A percentile compares a stretch with the other conserved stretches of the same genome.
Evolutionary conservation across 2,113 vertebrate species (phyloP).

Genomic region (Megaleporinus macrocephalus): DNA sequence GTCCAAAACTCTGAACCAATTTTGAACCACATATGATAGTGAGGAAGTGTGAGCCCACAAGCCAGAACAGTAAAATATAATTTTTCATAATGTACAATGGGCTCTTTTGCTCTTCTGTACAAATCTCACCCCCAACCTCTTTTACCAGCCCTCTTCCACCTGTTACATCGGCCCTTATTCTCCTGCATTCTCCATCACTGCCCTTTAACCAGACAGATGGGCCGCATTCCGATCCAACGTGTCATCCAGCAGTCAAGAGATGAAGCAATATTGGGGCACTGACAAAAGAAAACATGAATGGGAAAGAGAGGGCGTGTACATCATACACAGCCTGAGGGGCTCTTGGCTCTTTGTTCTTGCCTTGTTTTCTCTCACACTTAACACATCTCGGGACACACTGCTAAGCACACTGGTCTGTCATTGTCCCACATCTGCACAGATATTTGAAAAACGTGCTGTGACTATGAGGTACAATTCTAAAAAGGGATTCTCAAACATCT

Average conservation of each 20-base stretch:
- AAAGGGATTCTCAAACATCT: not conserved
- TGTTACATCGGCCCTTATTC: slow-evolving; percentile 16
- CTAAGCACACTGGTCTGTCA: not conserved
- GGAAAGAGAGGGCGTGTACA: slow-evolving; percentile 21
- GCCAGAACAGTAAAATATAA: not conserved
- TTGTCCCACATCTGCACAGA: slow-evolving; percentile 22
- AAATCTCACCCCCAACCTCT: not conserved
- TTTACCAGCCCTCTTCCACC: slow-evolving; percentile 20
- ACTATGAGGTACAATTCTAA: too few relatives aligned
- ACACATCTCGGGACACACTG: slow-evolving; percentile 10
- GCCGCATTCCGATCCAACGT: slow-evolving; percentile 71
- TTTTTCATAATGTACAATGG: too few relatives aligned
- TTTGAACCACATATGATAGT: too few relatives aligned
- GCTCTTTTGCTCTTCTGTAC: too few relatives aligned
- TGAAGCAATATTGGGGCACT: slow-evolving; percentile 36
- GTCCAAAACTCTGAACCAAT: too few relatives aligned
- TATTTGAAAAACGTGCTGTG: slow-evolving; percentile 4
- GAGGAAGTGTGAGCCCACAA: too few relatives aligned
- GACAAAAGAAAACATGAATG: slow-evolving; percentile 43
- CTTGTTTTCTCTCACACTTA: slow-evolving; percentile 8
- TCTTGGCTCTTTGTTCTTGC: slow-evolving; percentile 32
- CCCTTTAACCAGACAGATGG: slow-evolving; percentile 65
- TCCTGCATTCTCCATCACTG: slow-evolving; percentile 3
- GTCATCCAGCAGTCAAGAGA: slow-evolving; percentile 47
- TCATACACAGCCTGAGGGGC: slow-evolving; percentile 16